Evolutionary conservation across 2,888 invertebrate species (phyloP), one percentile per base, ranked within the genome.

Genomic region (Microctonus aethiopoides): DNA sequence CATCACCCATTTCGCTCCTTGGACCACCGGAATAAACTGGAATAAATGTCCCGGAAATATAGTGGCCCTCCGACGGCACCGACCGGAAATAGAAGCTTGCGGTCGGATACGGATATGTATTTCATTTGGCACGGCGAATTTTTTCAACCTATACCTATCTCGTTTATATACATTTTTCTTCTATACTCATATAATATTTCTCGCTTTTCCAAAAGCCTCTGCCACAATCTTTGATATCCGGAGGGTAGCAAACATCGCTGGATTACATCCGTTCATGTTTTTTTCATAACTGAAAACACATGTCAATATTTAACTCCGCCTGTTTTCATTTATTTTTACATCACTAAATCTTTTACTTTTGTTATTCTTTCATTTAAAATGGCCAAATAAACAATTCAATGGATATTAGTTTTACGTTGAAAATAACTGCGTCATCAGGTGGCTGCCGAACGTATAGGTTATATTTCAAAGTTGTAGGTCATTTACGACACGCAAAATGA

Each of bases 11-110:
- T 16, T 73, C 60, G 39, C 71, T 75, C 61, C 74, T 73, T 69
- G 67, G 72, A 72, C 71, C 75, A 75, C 64, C 75, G 75, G 88
- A 88, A 88, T 88, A 88, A 89, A 88, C 86, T 85, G 86, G 88
- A 88, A 89, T 89, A 89, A 89, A 88, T 87, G 86, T 87, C 85
- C 87, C 88, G 89, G 89, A 89, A 88, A 88, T 88, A 88, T 86
- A 88, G 85, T 81, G 81, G 78, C 74, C 7, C 75, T 71, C 73
- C 76, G 80, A 72, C 79, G 78, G 79, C 77, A 79, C 78, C 81
- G 80, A 86, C 85, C 88, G 89, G 89, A 89, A 88, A 89, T 89
- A 84, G 88, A 88, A 88, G 87, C 87, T 87, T 87, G 88, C 84
- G 88, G 85, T 87, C 88, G 88, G 88, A 88, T 88, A 87, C 81